Evolutionary conservation across 1,140 invertebrate species (phyloP).

Genomic region (Pygmarrhopalites habei): DNA sequence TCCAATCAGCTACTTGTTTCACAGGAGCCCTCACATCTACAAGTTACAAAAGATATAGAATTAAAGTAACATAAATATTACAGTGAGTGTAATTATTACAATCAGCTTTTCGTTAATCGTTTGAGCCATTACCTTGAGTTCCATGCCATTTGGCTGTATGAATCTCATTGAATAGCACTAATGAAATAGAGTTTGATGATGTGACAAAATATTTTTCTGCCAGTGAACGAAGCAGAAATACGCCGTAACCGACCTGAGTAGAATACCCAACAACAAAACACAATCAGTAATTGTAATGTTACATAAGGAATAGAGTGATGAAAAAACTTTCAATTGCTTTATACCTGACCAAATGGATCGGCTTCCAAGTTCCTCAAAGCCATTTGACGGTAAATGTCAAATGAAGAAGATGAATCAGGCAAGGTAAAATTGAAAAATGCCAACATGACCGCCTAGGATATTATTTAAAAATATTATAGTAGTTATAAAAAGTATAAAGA

Average conservation of each 20-base stretch:
- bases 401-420: constrained; percentile 13
- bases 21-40: constrained; percentile 32
- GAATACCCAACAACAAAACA: too few relatives aligned
- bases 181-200: constrained; percentile 32
- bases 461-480: not conserved
- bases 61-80: not conserved
- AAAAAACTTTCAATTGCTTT: too few relatives aligned
- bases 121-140: too few relatives aligned
- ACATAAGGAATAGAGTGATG: too few relatives aligned
- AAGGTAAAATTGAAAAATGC: constrained; percentile 34
- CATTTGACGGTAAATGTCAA: constrained; percentile 36
- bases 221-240: constrained; percentile 25
- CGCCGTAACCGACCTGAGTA: constrained; percentile 36
- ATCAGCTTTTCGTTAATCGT: not conserved
- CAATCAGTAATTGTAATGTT: too few relatives aligned
- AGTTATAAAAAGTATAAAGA: too few relatives aligned
- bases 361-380: constrained; percentile 35
- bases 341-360: constrained; percentile 38
- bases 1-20: constrained; percentile 35
- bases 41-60: not conserved
- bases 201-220: constrained; percentile 36
- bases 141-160: constrained; percentile 10
- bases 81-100: not conserved
- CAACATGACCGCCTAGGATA: constrained; percentile 32
- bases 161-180: constrained; percentile 39